Evolutionary conservation across 2,888 invertebrate species (phyloP).

Genomic region (Caenorhabditis auriculariae): DNA sequence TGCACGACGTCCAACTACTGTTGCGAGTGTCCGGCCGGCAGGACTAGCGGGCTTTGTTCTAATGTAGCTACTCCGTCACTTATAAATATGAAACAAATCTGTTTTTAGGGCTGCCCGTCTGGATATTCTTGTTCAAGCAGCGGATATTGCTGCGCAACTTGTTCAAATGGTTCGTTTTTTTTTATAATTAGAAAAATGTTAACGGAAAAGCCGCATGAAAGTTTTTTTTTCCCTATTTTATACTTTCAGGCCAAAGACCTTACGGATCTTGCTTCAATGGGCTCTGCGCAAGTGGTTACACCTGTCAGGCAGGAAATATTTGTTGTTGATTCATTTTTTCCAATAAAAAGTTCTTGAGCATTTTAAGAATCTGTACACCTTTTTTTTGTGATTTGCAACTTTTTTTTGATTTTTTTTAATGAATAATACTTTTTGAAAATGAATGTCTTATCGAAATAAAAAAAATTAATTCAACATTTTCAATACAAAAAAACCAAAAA

Average conservation of each 20-base stretch:
- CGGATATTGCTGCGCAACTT: constrained; percentile 52
- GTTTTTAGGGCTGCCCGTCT: constrained; percentile 42
- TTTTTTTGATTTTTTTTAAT: no score
- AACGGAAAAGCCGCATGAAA: no score
- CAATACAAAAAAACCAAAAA: no score
- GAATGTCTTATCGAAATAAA: no score
- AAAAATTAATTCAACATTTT: no score
- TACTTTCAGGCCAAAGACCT: constrained; percentile 33
- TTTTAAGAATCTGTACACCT: no score
- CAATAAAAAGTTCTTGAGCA: no score
- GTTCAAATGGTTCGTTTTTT: constrained; percentile 16
- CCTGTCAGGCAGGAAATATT: constrained; percentile 52
- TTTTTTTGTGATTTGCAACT: no score
- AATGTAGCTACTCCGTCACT: constrained; percentile 27
- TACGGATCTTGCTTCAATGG: constrained; percentile 51
- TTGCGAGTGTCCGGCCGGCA: constrained; percentile 52
- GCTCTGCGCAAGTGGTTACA: constrained; percentile 45
- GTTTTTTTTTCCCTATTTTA: no score
- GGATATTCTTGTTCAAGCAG: constrained; percentile 38
- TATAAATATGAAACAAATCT: background rate
- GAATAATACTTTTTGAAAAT: no score
- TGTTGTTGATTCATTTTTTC: constrained; percentile 43
- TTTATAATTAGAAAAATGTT: background rate
- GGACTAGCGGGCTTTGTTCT: constrained; percentile 43
- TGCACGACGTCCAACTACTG: constrained; percentile 56